These are phyloP conservation scores for Mesorhabditis belari DNA, from an alignment of 2,888 invertebrate species.

Conservation along the genomic window DNA sequence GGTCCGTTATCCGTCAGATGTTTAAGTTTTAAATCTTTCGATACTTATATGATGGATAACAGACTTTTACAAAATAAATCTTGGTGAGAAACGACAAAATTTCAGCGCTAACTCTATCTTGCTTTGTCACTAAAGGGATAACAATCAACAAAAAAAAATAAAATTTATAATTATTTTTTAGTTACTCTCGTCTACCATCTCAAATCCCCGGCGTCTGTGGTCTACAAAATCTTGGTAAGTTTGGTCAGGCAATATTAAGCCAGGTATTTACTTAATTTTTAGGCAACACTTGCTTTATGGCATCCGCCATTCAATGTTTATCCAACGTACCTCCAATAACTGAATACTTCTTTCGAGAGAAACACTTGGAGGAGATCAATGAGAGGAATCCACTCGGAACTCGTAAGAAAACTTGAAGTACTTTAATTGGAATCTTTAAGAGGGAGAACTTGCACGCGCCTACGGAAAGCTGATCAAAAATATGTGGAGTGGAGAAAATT, in stretches of 20 bases:
- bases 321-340: constrained; percentile 61
- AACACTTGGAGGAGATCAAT: constrained; percentile 60
- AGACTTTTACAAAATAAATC: background rate
- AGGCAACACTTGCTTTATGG: constrained; percentile 86
- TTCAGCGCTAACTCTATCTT: background rate
- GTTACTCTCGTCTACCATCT: background rate
- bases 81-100: background rate
- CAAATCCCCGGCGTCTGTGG: constrained; percentile 58
- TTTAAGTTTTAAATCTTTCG: background rate
- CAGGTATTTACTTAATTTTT: background rate
- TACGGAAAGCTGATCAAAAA: constrained; percentile 59
- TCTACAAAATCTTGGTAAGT: constrained; percentile 73
- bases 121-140: background rate
- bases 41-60: constrained; percentile 3
- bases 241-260: too few species aligned
- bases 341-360: constrained; percentile 58
- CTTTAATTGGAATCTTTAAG: background rate
- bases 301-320: constrained; percentile 69
- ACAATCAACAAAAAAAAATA: too few species aligned
- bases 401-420: constrained; percentile 21
- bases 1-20: background rate
- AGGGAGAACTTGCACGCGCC: constrained; percentile 57
- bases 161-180: too few species aligned
- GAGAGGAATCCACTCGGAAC: constrained; percentile 61
- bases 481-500: constrained; percentile 59